Evolutionary conservation across 64 coral and sea anemone species (phyloP), one percentile per base, ranked within the genome.

Genomic region (Montipora cactus): DNA sequence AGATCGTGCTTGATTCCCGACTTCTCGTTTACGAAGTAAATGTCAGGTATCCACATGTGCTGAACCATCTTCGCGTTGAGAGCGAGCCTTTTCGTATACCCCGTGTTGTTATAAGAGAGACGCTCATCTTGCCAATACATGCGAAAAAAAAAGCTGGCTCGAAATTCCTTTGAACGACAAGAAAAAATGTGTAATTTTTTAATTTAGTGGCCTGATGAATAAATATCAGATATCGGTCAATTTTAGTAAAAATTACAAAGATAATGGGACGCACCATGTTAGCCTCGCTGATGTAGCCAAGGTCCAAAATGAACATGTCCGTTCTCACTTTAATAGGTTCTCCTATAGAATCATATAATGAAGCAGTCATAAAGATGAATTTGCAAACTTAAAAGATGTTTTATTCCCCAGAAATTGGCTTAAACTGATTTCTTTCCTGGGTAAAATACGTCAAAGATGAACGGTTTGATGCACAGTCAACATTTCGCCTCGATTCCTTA

Each of bases 1-100:
- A 97, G 79, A 21, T 97, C 96, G 15, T 97, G 96, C 75, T 97
- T 97, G 11, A 95, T 94, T 3, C 96, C 96, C 2, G 83, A 79
- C 44, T 97, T 97, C 64, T 97, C 96, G 22, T 97, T 97, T 2
- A 97, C 96, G 55, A 97, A 97, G 46, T 97, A 97, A 5, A 97
- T 97, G 62, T 97, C 96, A 19, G 96, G 96, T 79, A 97, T 97
- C 96, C 96, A 97, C 96, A 97, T 97, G 21, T 97, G 88, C 55
- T 95, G 86, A 8, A 97, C 96, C 96, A 97, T 97, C 79, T 92
- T 95, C 5, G 96, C 96, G 51, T 97, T 97, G 13, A 97, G 84
- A 0, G 96, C 96, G 23, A 97, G 89, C 12, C 96, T 71, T 58
- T 97, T 97, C 62, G 92, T 92, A 78, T 97, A 97, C 2, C 96